Conservation (phyloP, 2,797 vertebrate genomes). For the Craterocephalus amniculus region DNA sequence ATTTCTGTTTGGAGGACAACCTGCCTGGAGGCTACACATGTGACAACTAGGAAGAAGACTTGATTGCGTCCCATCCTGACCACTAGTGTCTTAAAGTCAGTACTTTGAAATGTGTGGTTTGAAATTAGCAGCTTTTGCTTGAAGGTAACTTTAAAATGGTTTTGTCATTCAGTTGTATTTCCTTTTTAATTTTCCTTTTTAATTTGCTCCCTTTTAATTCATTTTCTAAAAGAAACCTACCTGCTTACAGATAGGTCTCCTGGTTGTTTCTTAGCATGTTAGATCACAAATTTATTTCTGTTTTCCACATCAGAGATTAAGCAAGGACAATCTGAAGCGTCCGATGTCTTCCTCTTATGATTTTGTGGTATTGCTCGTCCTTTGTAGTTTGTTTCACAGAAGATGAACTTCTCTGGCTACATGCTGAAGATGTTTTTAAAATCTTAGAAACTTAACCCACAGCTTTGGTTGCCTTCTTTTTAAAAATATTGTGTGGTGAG, state of each 20-base stretch:
- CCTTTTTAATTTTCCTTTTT: neutral
- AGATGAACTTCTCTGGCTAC: too few species aligned
- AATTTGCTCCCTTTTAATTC: neutral
- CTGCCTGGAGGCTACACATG: neutral
- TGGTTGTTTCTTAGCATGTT: too few species aligned
- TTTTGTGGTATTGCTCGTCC: too few species aligned
- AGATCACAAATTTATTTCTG: too few species aligned
- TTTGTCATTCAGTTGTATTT: neutral
- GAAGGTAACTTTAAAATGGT: neutral
- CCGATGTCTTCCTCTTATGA: too few species aligned
- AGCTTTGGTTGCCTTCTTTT: too few species aligned
- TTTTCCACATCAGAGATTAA: neutral
- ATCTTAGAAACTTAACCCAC: too few species aligned
- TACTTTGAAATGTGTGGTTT: neutral
- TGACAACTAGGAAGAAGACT: neutral
- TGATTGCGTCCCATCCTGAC: neutral
- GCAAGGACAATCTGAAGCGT: neutral
- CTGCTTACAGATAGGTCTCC: too few species aligned
- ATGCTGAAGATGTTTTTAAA: too few species aligned
- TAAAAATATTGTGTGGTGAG: too few species aligned
- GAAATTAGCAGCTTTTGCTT: neutral
- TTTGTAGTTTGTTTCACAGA: too few species aligned
- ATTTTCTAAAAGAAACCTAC: too few species aligned
- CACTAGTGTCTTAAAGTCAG: neutral
- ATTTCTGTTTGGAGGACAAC: neutral